These are phyloP conservation scores for Edolisoma coerulescens DNA, from an alignment of 2,113 vertebrate species.

Conservation along the genomic window DNA sequence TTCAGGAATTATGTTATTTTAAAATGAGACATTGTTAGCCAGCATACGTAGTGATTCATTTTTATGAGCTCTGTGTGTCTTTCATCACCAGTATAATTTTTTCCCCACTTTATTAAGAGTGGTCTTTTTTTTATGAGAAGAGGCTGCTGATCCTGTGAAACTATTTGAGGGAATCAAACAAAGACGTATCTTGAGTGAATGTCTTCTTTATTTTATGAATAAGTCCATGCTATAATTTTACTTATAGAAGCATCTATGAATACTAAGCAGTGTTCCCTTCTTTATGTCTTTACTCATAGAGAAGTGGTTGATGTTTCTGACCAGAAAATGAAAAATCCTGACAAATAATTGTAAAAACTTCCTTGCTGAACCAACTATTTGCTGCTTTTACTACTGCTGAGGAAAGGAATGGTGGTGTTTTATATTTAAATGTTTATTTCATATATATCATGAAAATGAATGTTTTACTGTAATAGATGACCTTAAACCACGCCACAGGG, in stretches of 20 bases:
- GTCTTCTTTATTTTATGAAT: background rate
- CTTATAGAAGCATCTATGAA: background rate
- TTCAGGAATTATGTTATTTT: background rate
- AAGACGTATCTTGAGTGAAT: background rate
- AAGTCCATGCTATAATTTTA: background rate
- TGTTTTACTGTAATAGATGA: background rate
- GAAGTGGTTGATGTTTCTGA: background rate
- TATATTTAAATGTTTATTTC: background rate
- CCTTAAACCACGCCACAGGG: background rate
- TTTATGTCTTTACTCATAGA: background rate
- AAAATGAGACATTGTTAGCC: background rate
- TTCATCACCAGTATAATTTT: constrained; percentile 19
- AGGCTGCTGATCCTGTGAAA: background rate
- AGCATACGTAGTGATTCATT: background rate
- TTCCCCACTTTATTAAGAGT: constrained; percentile 20
- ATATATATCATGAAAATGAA: background rate
- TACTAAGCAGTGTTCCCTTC: background rate
- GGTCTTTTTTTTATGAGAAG: constrained; percentile 13
- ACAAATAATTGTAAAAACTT: background rate
- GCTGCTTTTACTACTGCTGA: background rate
- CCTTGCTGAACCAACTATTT: background rate
- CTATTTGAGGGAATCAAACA: background rate
- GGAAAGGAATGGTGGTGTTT: background rate
- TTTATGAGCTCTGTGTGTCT: background rate
- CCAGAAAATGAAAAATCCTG: background rate